phyloP scores from a whole-genome alignment of 2,113 vertebrate species.

The Fulica atra region DNA sequence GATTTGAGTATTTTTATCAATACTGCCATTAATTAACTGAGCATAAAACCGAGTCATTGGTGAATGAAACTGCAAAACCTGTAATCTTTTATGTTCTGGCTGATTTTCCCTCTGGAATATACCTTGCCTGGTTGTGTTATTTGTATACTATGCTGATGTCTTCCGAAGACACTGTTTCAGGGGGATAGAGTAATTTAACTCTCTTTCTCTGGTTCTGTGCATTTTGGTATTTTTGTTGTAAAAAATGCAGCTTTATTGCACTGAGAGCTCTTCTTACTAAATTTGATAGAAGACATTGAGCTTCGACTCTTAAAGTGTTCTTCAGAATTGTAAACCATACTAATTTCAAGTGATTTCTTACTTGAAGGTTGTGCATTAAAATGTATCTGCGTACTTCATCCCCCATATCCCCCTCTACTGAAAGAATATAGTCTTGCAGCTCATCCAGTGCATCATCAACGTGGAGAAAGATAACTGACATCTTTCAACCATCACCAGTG shows the following conservation, averaged over 20 bases:
- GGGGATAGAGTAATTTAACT: not conserved
- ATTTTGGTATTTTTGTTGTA: not conserved
- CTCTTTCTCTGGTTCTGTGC: not conserved
- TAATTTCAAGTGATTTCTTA: not conserved
- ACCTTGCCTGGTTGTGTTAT: not conserved
- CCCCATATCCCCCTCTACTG: fast-evolving
- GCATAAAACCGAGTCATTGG: not conserved
- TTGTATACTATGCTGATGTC: not conserved
- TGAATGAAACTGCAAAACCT: not conserved
- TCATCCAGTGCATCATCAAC: not conserved
- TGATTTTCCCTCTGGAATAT: not conserved
- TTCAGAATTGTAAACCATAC: not conserved
- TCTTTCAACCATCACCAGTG: not conserved
- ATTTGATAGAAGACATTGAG: not conserved
- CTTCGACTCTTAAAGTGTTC: not conserved
- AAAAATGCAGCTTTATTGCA: not conserved
- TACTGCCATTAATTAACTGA: not conserved
- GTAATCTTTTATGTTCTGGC: not conserved
- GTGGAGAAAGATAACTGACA: not conserved
- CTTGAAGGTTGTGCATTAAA: not conserved
- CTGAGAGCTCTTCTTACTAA: not conserved
- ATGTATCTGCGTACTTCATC: not conserved
- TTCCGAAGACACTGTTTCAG: not conserved
- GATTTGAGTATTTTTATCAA: not conserved
- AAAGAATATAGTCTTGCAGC: not conserved